Base-by-base conservation (phyloP, 2,888 invertebrate genomes). In the Dascillus cervinus region DNA sequence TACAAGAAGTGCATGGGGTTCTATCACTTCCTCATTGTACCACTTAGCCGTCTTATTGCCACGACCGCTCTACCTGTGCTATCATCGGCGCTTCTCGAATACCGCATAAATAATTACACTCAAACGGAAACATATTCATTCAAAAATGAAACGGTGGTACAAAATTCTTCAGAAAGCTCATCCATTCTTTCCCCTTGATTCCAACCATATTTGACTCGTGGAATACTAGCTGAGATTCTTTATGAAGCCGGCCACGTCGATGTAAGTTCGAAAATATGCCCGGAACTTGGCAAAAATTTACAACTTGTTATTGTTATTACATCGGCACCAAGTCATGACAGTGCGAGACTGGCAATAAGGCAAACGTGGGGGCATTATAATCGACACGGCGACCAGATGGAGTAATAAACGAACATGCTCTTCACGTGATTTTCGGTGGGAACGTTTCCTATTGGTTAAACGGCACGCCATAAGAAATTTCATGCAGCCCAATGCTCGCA, bases 301-400 rank as follows among this genome's bases (percentile, higher is more conserved):
- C 72, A 72, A 46, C 61, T 86, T 40, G 54, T 82, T 39, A 71
- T 82, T 35, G 67, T 79, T 28, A 77, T 87, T 47, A 80, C 83
- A 44, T 83, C 84, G 27, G 84, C 85, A 17, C 83, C 81, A 22
- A 58, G 70, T 26, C 84, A 86, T 61, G 69, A 71, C 28, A 70
- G 72, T 13, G 79, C 82, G 27, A 72, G 87, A 26, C 73, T 77
- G 60, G 82, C 84, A 8, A 82, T 87, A 44, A 72, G 86, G 2
- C 78, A 82, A 50, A 86, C 87, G 13, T 87, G 86, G 86, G 85
- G 85, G 2, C 81, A 82, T 61, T n/a, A n/a, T n/a, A n/a, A n/a
- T n/a, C n/a, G n/a, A n/a, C n/a, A n/a, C n/a, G n/a, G n/a, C n/a
- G n/a, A n/a, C n/a, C n/a, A n/a, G n/a, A n/a, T n/a, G n/a, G n/a